Conservation (phyloP, 2,113 vertebrate genomes). For the Pungitius pungitius region DNA sequence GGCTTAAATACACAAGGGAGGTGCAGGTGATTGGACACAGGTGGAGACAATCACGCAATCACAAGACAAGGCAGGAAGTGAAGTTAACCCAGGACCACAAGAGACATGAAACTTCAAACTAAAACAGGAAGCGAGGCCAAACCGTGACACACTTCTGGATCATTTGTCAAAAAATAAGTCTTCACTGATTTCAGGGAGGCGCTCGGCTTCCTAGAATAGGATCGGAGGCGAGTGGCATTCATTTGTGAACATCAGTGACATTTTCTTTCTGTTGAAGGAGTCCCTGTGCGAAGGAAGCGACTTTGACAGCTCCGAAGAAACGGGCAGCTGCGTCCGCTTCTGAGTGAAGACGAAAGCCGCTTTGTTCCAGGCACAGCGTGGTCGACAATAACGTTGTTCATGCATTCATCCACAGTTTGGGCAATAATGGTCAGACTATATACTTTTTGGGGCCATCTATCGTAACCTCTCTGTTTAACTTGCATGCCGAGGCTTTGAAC, state of each 20-base stretch:
- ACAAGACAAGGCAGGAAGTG: too few relatives aligned
- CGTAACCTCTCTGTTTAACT: conserved; percentile 12
- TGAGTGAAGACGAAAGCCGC: conserved; percentile 66
- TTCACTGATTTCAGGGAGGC: background rate
- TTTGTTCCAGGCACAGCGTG: conserved; percentile 2
- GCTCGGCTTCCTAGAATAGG: conserved; percentile 6
- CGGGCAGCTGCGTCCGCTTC: conserved; percentile 77
- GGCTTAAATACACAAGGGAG: too few relatives aligned
- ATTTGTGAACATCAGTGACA: conserved; percentile 19
- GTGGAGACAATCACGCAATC: too few relatives aligned
- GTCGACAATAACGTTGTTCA: background rate
- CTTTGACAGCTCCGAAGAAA: conserved; percentile 79
- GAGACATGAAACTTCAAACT: too few relatives aligned
- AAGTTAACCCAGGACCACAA: too few relatives aligned
- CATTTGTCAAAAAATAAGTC: background rate
- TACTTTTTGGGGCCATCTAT: conserved; percentile 8
- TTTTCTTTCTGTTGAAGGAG: conserved; percentile 66
- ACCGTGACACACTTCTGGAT: conserved; percentile 1
- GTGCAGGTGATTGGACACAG: too few relatives aligned
- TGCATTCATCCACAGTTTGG: background rate
- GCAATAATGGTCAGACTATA: background rate
- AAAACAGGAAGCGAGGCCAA: too few relatives aligned
- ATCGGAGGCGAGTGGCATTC: conserved; percentile 8
- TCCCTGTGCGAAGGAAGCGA: conserved; percentile 81
- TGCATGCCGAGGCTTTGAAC: conserved; percentile 52